These are phyloP conservation scores for Trichomalopsis sarcophagae DNA, from an alignment of 1,140 invertebrate species.

Conservation along the genomic window DNA sequence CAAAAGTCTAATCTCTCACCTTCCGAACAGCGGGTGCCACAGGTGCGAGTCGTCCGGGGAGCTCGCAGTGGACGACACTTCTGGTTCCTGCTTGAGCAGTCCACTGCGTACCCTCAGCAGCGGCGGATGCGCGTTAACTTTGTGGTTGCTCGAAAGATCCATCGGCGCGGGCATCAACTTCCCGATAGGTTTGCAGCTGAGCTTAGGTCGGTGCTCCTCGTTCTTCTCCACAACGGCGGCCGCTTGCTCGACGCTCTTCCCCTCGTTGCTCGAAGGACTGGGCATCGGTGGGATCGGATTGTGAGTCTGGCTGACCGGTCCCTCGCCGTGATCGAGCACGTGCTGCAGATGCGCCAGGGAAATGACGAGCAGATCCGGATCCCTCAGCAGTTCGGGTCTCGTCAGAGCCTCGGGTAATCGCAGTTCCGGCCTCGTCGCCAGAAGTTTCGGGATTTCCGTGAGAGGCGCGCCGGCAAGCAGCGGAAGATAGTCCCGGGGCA, in stretches of 20 bases:
- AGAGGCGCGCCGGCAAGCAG: slow-evolving; percentile 83
- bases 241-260: slow-evolving; percentile 50
- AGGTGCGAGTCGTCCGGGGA: slow-evolving; percentile 76
- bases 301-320: slow-evolving; percentile 56
- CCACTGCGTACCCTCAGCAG: slow-evolving; percentile 67
- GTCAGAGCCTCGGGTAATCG: slow-evolving; percentile 82
- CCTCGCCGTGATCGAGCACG: slow-evolving; percentile 76
- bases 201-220: slow-evolving; percentile 62
- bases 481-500: slow-evolving; percentile 84
- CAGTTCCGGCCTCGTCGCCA: slow-evolving; percentile 82
- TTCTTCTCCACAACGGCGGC: slow-evolving; percentile 33
- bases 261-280: slow-evolving; percentile 60
- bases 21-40: slow-evolving; percentile 83
- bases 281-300: slow-evolving; percentile 42
- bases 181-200: slow-evolving; percentile 70
- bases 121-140: slow-evolving; percentile 63
- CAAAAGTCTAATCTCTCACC: slow-evolving; percentile 71
- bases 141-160: slow-evolving; percentile 66
- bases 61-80: slow-evolving; percentile 69
- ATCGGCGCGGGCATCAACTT: slow-evolving; percentile 71
- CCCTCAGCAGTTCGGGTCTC: slow-evolving; percentile 82
- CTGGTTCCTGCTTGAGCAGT: slow-evolving; percentile 70
- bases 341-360: slow-evolving; percentile 84
- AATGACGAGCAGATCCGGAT: slow-evolving; percentile 87
- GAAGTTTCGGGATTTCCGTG: slow-evolving; percentile 83